phyloP scores from a whole-genome alignment of 2,797 vertebrate genomes.

The Arremon brunneinucha region DNA sequence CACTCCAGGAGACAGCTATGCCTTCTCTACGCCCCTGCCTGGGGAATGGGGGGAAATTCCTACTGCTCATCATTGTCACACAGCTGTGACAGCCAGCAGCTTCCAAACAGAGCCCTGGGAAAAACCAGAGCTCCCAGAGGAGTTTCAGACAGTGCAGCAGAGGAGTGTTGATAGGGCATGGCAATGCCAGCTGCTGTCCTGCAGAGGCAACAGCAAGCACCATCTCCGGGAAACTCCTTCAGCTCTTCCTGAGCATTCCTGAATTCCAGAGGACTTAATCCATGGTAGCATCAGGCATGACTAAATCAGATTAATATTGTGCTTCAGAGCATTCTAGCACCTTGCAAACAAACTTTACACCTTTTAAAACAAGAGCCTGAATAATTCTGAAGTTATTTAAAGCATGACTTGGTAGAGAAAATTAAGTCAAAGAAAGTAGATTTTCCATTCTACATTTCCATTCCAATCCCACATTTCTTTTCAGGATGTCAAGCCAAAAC shows the following conservation, averaged over 20 bases:
- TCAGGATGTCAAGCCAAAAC: background rate
- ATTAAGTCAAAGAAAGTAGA: background rate
- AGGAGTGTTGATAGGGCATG: background rate
- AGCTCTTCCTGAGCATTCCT: background rate
- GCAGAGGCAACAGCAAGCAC: background rate
- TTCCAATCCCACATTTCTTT: background rate
- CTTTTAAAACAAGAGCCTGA: background rate
- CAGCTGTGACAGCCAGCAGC: background rate
- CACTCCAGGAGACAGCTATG: background rate
- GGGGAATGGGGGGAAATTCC: background rate
- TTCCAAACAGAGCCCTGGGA: background rate
- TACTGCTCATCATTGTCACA: background rate
- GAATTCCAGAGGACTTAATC: background rate
- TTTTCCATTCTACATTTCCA: background rate
- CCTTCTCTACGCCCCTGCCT: accelerated
- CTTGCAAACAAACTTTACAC: background rate
- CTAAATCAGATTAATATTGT: background rate
- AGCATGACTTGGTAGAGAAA: background rate
- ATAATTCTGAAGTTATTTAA: background rate
- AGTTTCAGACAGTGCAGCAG: background rate
- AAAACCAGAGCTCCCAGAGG: background rate
- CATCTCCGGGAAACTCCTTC: background rate
- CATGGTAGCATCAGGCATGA: accelerated
- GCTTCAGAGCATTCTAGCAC: background rate
- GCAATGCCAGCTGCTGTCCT: background rate